phyloP scores from a whole-genome alignment of 1,140 invertebrate species.

The Grapholita molesta region DNA sequence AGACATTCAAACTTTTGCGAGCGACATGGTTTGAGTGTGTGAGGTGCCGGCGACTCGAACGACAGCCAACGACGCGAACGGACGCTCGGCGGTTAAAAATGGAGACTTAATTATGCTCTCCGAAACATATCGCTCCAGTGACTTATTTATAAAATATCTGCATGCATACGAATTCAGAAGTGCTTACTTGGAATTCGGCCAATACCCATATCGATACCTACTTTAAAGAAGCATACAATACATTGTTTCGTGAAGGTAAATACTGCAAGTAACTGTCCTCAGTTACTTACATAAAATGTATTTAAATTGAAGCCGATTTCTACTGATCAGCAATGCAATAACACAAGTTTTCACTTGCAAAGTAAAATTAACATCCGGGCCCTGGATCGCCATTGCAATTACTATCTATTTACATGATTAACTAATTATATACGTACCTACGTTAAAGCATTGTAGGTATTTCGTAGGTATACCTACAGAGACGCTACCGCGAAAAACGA shows the following conservation, averaged over 20 bases:
- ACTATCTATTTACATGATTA: constrained; percentile 8
- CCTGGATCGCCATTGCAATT: not conserved
- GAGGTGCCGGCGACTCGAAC: too few species aligned
- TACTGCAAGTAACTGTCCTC: constrained; percentile 26
- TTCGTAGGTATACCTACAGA: too few species aligned
- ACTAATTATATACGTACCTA: constrained; percentile 21
- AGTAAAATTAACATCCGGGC: constrained; percentile 28
- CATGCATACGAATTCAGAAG: constrained; percentile 19
- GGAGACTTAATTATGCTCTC: too few species aligned
- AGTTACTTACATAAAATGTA: constrained; percentile 51
- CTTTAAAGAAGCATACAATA: constrained; percentile 20
- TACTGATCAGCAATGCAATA: constrained; percentile 59
- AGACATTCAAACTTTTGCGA: too few species aligned
- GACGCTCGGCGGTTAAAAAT: too few species aligned
- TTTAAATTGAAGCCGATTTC: constrained; percentile 64
- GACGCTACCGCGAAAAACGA: too few species aligned
- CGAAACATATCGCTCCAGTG: too few species aligned
- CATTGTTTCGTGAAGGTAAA: constrained; percentile 35
- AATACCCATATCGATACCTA: constrained; percentile 27
- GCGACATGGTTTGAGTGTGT: too few species aligned
- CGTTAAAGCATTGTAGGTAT: too few species aligned
- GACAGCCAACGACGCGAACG: too few species aligned
- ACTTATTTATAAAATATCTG: not conserved
- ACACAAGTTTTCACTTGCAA: constrained; percentile 61
- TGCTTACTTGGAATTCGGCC: constrained; percentile 42